Conservation (phyloP, 2,888 invertebrate genomes). For the Macropis europaea region DNA sequence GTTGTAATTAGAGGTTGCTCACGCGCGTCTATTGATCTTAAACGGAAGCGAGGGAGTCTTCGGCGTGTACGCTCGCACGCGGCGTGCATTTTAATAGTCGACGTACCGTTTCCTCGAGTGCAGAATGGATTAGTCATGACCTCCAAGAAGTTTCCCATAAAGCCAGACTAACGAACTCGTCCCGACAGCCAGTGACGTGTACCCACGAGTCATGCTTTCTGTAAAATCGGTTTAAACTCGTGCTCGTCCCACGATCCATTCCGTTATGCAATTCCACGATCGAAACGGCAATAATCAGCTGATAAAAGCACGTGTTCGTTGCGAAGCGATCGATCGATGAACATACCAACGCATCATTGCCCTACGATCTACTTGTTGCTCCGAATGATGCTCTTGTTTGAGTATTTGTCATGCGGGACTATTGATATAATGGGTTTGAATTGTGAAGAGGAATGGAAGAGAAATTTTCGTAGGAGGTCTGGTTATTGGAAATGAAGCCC, state of each 20-base stretch:
- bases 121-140: conserved; percentile 58
- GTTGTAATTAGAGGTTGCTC: conserved; percentile 22
- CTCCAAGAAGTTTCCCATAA: conserved; percentile 58
- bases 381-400: background rate
- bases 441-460: too few relatives aligned
- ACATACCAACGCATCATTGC: background rate
- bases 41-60: conserved; percentile 32
- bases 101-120: conserved; percentile 46
- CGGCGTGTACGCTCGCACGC: conserved; percentile 25
- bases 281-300: background rate
- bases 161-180: conserved; percentile 52
- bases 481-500: too few relatives aligned
- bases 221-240: conserved; percentile 3
- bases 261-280: background rate
- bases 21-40: conserved; percentile 38
- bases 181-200: conserved; percentile 32
- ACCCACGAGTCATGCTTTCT: conserved; percentile 10
- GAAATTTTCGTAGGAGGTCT: too few relatives aligned
- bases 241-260: background rate
- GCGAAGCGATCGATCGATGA: background rate
- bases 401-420: too few relatives aligned
- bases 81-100: conserved; percentile 44
- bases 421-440: too few relatives aligned
- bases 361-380: background rate
- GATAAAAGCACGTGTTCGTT: background rate